These are phyloP conservation scores for Pteria penguin DNA, from an alignment of 2,888 invertebrate genomes.

Conservation along the genomic window DNA sequence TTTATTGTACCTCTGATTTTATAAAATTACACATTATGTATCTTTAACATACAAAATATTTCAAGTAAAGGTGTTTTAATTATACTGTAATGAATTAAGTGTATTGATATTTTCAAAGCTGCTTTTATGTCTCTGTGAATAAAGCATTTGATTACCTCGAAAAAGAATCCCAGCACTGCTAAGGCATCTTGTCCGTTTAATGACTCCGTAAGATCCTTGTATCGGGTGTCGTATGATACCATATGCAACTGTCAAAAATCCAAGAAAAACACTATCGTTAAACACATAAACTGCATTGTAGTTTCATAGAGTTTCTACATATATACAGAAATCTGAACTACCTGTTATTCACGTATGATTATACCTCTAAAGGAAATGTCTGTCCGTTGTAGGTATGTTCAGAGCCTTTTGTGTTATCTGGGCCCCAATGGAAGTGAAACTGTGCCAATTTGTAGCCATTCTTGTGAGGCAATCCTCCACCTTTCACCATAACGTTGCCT, in stretches of 20 bases:
- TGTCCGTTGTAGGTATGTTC: constrained; percentile 49
- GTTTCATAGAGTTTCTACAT: too few relatives aligned
- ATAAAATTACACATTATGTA: too few relatives aligned
- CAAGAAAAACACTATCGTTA: neutral
- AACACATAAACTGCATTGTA: too few relatives aligned
- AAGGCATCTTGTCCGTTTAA: constrained; percentile 9
- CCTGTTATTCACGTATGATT: too few relatives aligned
- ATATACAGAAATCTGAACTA: too few relatives aligned
- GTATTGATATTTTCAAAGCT: too few relatives aligned
- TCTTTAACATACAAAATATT: too few relatives aligned
- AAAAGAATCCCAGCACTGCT: constrained; percentile 40
- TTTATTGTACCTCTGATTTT: too few relatives aligned
- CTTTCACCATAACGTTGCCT: constrained; percentile 23
- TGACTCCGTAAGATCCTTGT: constrained; percentile 3
- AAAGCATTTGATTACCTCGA: too few relatives aligned
- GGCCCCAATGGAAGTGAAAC: constrained; percentile 59
- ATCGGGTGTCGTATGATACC: constrained; percentile 19
- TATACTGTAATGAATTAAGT: too few relatives aligned
- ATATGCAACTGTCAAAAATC: constrained; percentile 29
- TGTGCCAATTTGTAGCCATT: constrained; percentile 45
- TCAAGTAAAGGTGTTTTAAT: too few relatives aligned
- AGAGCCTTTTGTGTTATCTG: constrained; percentile 40
- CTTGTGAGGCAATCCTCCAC: constrained; percentile 50
- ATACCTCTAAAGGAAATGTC: constrained; percentile 53
- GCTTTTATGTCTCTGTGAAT: too few relatives aligned